Base-by-base conservation (phyloP, 1,140 invertebrate species). In the Mercenaria mercenaria region DNA sequence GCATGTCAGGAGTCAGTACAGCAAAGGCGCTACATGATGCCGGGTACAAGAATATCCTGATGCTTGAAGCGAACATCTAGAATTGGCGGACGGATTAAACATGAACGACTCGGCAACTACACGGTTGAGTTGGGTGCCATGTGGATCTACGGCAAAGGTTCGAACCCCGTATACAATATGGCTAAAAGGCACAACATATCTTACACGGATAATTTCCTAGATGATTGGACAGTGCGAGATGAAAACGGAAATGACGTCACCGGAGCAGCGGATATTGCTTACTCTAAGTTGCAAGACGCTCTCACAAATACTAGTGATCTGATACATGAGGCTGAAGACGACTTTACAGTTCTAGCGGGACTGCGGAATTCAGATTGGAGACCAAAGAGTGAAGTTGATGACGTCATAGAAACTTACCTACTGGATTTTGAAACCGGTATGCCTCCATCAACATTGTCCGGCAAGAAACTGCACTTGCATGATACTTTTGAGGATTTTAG, bases 121-220 rank as follows among this genome's bases (percentile, higher is more conserved):
- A 82, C 87, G 0, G 87, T 89, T 6, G 87, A 89, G 39, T 26
- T 81, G 18, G 87, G 87, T 26, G 87, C 87, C 2, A 72, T 74
- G 50, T 89, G 87, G 87, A 89, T 89, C 34, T 82, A 89, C 32
- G 87, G 77, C 1, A 82, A 37, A 18, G 87, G 87, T 26, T 56
- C 77, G 18, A 89, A 89, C 56, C 87, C 87, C 13, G 13, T 89
- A 10, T 82, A 81, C 37, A n/a, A 43, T 20, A 39, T 89, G 32
- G 87, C 87, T 10, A 29, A 69, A 18, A 37, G 20, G n/a, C 50
- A 39, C 23, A 82, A 82, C 43, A 59, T 89, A 8, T 50, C 59
- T 20, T 43, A 41, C 10, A 39, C 37, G 11, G 37, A 79, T 15
- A 79, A 59, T 37, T 74, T 59, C 47, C 26, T 79, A 23, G 74